A percentile compares a stretch with the other conserved stretches of the same genome.
These are phyloP conservation scores for Zophobas morio DNA, from an alignment of 1,140 invertebrate genomes.

Conservation along the genomic window DNA sequence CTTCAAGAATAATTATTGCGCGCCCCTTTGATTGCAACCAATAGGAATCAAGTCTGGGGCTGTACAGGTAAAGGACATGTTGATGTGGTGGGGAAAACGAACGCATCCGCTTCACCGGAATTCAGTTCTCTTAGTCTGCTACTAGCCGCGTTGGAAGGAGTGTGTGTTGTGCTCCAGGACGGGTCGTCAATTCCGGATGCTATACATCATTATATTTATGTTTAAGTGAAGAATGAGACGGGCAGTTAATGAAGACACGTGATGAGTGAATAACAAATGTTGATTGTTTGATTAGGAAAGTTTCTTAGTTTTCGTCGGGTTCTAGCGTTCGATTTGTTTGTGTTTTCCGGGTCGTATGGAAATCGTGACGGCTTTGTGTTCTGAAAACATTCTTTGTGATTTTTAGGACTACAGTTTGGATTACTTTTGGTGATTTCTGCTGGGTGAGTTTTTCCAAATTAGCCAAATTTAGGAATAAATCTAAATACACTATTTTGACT, in stretches of 20 bases:
- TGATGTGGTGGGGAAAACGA: slow-evolving; percentile 36
- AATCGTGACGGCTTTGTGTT: slow-evolving; percentile 26
- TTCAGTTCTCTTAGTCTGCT: slow-evolving; percentile 13
- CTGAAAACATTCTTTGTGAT: slow-evolving; percentile 29
- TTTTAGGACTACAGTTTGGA: slow-evolving; percentile 20
- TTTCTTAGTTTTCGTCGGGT: slow-evolving; percentile 6
- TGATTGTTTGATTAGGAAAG: slow-evolving; percentile 27
- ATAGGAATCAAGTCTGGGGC: slow-evolving; percentile 52
- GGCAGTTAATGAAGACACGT: slow-evolving; percentile 2
- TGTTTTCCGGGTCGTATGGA: slow-evolving; percentile 34
- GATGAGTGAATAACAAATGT: slow-evolving; percentile 24
- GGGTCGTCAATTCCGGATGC: slow-evolving; percentile 19
- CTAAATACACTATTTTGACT: no score
- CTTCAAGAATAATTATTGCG: slow-evolving; percentile 50
- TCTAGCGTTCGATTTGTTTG: slow-evolving; percentile 14
- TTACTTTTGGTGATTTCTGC: slow-evolving; percentile 21
- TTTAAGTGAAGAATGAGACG: slow-evolving; percentile 8
- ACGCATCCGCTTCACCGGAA: slow-evolving; percentile 34
- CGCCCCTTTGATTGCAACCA: slow-evolving; percentile 53
- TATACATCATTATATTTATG: not conserved
- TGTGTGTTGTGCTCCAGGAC: not conserved
- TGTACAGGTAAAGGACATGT: slow-evolving; percentile 39
- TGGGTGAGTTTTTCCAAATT: slow-evolving; percentile 2
- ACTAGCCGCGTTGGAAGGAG: not conserved
- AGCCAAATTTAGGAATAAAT: not conserved